Percentiles rank a stretch among this genome's conserved stretches.
Conservation (phyloP, 2,888 invertebrate species). For the Hermodice carunculata region DNA sequence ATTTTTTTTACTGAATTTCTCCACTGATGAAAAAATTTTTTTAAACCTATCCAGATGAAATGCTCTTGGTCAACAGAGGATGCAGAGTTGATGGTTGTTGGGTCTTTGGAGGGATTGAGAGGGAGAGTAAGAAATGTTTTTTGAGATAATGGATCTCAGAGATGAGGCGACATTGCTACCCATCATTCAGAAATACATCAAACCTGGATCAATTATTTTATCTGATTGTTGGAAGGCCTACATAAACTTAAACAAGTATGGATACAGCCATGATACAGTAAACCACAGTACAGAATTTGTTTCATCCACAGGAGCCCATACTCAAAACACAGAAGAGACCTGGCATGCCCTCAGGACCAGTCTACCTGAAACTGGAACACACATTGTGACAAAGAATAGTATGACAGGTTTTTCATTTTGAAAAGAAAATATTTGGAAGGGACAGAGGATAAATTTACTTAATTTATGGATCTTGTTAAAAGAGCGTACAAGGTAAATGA, state of each 20-base stretch:
- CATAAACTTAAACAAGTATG: constrained; percentile 15
- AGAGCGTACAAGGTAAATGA: not conserved
- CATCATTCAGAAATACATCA: constrained; percentile 39
- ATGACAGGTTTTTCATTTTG: not conserved
- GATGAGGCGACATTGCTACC: constrained; percentile 26
- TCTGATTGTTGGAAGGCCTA: constrained; percentile 34
- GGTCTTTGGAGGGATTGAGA: constrained; percentile 44
- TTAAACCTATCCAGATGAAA: too few relatives aligned
- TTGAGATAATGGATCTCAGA: constrained; percentile 33
- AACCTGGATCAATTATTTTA: constrained; percentile 39
- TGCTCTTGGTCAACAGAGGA: too few relatives aligned
- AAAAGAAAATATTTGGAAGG: not conserved
- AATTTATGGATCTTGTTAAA: not conserved
- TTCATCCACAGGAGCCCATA: constrained; percentile 34
- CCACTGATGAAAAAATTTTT: too few relatives aligned
- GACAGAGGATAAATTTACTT: not conserved
- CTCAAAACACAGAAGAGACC: constrained; percentile 32
- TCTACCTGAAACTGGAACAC: constrained; percentile 11
- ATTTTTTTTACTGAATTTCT: too few relatives aligned
- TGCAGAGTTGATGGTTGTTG: constrained; percentile 39
- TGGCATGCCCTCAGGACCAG: constrained; percentile 16
- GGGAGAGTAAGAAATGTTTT: constrained; percentile 31
- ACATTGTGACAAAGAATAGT: not conserved
- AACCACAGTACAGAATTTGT: constrained; percentile 43
- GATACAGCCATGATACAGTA: constrained; percentile 39